Base-by-base conservation (phyloP, 2,797 vertebrate species). In the Brachymystax lenok region DNA sequence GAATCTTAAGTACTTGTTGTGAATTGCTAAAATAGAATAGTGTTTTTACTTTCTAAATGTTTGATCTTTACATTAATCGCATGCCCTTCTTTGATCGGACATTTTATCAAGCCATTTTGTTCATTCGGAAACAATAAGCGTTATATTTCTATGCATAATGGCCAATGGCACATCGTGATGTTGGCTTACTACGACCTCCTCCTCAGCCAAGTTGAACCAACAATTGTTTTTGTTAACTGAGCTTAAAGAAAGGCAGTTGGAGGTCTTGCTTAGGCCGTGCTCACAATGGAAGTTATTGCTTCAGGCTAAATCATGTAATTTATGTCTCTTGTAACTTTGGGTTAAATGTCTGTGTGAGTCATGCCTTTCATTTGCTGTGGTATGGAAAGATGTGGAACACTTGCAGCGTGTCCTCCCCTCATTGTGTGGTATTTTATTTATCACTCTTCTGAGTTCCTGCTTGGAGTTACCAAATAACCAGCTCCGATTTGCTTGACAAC, bases 231-330 rank as follows among this genome's bases (percentile, higher is more conserved):
- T 67, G 27, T 67, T 30, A 16, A 30, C 64, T 30, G 27, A 14
- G 5, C 28, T 68, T 17, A 33, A 21, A 19, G 69, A n/a, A 46
- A 27, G 19, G 10, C 5, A 16, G 27, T 52, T 8, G 6, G 50
- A 51, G 40, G 13, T 27, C 6, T 24, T 21, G 12, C 5, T 59
- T 59, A 19, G 56, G 17, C n/a, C 1, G 50, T 27, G 50, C 2
- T 17, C 14, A 16, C 16, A 50, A 71, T 28, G 46, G 24, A 54
- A 51, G 70, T 28, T 27, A 72, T 28, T 30, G 50, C 51, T 17
- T 19, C 27, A 56, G 51, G 71, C 27, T 56, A 63, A 30, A 77
- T 82, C 74, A 4, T 81, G 78, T 78, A 16, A 82, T 90, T 89
- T 77, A 46, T 83, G 61, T 84, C 61, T 74, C 27, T 83, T 78